Evolutionary conservation across 2,113 vertebrate genomes (phyloP), one percentile per base, ranked within the genome.

Genomic region (Suricata suricatta): DNA sequence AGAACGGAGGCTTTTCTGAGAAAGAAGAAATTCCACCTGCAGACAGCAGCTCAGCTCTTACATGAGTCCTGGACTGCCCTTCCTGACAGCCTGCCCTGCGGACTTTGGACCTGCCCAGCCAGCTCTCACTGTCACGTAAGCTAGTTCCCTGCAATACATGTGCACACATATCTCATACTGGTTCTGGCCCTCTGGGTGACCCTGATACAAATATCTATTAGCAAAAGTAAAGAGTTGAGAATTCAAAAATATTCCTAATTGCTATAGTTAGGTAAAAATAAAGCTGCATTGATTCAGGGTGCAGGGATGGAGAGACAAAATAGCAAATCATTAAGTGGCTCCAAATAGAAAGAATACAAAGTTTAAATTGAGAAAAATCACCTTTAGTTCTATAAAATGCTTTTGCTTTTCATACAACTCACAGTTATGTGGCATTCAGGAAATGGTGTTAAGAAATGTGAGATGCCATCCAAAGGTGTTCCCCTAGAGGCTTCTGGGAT

Each of bases 371-470:
- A 66, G 31, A 72, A 54, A 57, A 13, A 95, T 47, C 64, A 25
- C 54, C 63, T 12, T 88, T 16, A 69, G 23, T 69, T 95, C 21
- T 50, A 52, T 33, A 52, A 57, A 66, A 82, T n/a, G 38, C 44
- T 31, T 69, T 64, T 2, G 9, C 50, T 63, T 64, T 90, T 38
- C 85, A 35, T 71, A 23, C 21, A 96, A 93, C 93, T 71, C n/a
- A 96, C 15, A 92, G 11, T 33, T 77, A 79, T 35, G 33, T n/a
- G 25, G 77, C 27, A 33, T 54, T 41, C 44, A 66, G 57, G 35
- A 96, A 97, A 23, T 1, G n/a, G 4, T n/a, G 90, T 87, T 68
- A 95, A 94, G 74, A 10, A 90, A 98, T 94, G 0, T 33, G 87
- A 76, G 29, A 35, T 44, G 82, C 63, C 25, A 80, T 92, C 92